Evolutionary conservation across 2,113 vertebrate species (phyloP), one percentile per base, ranked within the genome.

Genomic region (Semnornis frantzii): DNA sequence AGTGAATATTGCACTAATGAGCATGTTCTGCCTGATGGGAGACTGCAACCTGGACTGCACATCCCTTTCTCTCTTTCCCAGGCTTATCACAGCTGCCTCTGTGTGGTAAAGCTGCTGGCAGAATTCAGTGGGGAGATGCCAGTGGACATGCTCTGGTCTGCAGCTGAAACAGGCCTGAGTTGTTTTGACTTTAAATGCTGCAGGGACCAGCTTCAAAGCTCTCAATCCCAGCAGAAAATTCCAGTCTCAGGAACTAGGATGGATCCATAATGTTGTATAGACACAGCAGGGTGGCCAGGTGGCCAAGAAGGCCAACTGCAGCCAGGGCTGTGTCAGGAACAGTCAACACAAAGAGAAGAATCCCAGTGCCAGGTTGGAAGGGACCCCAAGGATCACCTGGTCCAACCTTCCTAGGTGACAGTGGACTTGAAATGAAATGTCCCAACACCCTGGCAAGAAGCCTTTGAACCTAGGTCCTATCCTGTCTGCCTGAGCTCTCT

Each of bases 1-100:
- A 92, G 58, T 95, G 94, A 96, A 95, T 95, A 77, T 95, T 90
- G 65, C 73, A 75, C 82, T 97, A 97, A 97, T 91, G 96, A 96
- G 87, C 48, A 24, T 52, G 79, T 71, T 91, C 80, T 85, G 93
- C 85, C 85, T 78, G 85, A 90, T 94, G 91, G 96, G 93, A 92
- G 72, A 92, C 87, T 95, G 87, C 92, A 77, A 93, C 91, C 85
- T 15, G 71, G 78, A 48, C 75, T 48, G 8, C 31, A 89, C 92
- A 92, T 39, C 60, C 58, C 63, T 72, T 85, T 82, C 63, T 90
- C 34, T 84, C 52, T 89, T 74, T 68, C 69, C 80, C 16, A 21
- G 66, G 79, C 54, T 91, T 82, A 62, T 69, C 44, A 80, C 31
- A 81, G 88, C 89, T 8, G 25, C 64, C 37, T 80, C 52, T 30